These are phyloP conservation scores for Vanessa tameamea DNA, from an alignment of 1,140 invertebrate species.

Conservation along the genomic window DNA sequence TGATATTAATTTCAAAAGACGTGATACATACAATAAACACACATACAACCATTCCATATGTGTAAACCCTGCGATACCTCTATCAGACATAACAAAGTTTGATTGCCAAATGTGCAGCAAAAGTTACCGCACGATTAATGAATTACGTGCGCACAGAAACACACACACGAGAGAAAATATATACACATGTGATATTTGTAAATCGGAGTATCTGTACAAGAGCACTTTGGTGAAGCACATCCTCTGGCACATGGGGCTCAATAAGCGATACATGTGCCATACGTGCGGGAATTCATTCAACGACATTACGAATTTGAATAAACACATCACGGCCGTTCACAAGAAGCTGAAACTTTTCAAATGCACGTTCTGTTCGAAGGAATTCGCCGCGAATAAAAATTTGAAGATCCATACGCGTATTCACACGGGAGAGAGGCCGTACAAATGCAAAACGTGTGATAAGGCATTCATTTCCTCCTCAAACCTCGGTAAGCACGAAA, in stretches of 20 bases:
- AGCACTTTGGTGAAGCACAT: constrained; percentile 16
- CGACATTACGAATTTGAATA: constrained; percentile 11
- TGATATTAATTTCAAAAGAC: background rate
- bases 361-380: constrained; percentile 23
- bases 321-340: constrained; percentile 17
- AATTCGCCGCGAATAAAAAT: constrained; percentile 3
- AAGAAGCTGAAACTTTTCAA: constrained; percentile 1
- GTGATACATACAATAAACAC: background rate
- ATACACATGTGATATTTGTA: constrained; percentile 27
- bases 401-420: constrained; percentile 2
- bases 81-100: background rate
- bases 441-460: constrained; percentile 10
- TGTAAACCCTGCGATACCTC: background rate
- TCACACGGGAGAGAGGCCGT: constrained; percentile 11
- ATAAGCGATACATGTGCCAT: constrained; percentile 20
- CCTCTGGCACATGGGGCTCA: background rate
- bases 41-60: background rate
- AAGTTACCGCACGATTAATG: background rate
- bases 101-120: background rate
- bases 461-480: background rate
- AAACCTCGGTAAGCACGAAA: background rate
- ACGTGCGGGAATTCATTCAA: constrained; percentile 14
- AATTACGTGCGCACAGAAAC: background rate
- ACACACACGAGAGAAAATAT: constrained; percentile 8
- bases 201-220: constrained; percentile 14